Evolutionary conservation across 2,888 invertebrate species (phyloP).

Genomic region (Oxyscelio sp.): DNA sequence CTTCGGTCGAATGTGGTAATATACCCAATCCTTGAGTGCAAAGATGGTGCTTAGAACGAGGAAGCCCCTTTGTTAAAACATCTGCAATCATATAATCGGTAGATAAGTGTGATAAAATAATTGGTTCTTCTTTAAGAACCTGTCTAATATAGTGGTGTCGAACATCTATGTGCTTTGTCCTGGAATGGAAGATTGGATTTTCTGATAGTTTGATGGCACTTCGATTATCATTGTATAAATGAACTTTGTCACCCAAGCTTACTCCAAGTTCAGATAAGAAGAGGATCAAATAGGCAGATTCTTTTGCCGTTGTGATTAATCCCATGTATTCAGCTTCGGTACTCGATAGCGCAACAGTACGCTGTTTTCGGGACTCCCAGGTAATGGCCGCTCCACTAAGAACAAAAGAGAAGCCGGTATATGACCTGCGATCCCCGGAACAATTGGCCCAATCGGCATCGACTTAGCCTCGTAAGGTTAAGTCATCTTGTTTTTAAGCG

Average conservation of each 20-base stretch:
- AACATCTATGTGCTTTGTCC: slow-evolving; percentile 38
- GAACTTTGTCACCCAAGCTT: background rate
- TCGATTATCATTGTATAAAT: slow-evolving; percentile 35
- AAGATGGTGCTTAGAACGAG: no score
- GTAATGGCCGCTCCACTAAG: background rate
- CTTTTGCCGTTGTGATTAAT: background rate
- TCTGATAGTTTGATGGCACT: slow-evolving; percentile 27
- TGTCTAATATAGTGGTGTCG: slow-evolving; percentile 39
- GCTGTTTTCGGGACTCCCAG: slow-evolving; percentile 15
- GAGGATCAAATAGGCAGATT: slow-evolving; percentile 29
- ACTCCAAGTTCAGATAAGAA: slow-evolving; percentile 28
- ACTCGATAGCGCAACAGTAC: slow-evolving; percentile 31
- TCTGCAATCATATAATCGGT: slow-evolving; percentile 15
- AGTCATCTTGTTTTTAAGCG: background rate
- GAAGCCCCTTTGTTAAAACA: no score
- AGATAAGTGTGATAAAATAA: background rate
- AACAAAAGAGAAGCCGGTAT: background rate
- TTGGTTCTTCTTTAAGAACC: background rate
- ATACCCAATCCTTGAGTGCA: no score
- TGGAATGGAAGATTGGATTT: slow-evolving; percentile 21
- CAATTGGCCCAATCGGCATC: slow-evolving; percentile 5
- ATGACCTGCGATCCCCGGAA: background rate
- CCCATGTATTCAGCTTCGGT: slow-evolving; percentile 57
- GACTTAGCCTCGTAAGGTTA: background rate
- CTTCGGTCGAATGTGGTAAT: no score